Base-by-base conservation (phyloP, 2,113 vertebrate species). In the Rhea americana region DNA sequence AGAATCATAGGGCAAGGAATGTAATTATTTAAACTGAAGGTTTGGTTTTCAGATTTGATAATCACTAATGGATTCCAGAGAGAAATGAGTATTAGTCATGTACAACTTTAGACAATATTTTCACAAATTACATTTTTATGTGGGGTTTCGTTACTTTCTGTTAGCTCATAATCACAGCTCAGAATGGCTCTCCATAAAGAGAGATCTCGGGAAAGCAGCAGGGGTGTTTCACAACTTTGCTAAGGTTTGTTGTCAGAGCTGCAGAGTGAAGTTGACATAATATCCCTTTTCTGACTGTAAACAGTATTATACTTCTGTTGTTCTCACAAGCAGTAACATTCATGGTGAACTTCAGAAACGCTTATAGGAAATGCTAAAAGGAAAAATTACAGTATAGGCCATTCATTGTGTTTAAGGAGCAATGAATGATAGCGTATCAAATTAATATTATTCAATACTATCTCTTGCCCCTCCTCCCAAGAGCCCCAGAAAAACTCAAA, bases 231-330 rank as follows among this genome's bases (percentile, higher is more conserved):
- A 59, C n/a, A 51, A 43, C 66, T 17, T 47, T 58, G 62, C 43
- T 85, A 45, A 81, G 74, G 28, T 61, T 89, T 76, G 70, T 65
- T 93, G 84, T 81, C 45, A 95, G 73, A 84, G 62, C 56, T 63
- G 37, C 5, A 5, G 65, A 73, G 39, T 65, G 51, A 72, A 65
- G 53, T 88, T 95, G 67, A 63, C 65, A 91, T 83, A 92, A 58
- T 86, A 70, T 19, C 22, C 21, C 50, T 89, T 25, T 32, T 62
- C 50, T 87, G 65, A 39, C 45, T 82, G 58, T 79, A 71, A 88
- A 89, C 71, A 55, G 58, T 58, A 22, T 75, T 91, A 58, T 43
- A 78, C 83, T 85, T 95, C 86, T 96, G 78, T 55, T 92, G 58
- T 93, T 95, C 90, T 82, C 63, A 74, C 51, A 81, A 88, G 43